phyloP scores from a whole-genome alignment of 2,797 vertebrate species.

The Rousettus madagascariensis region DNA sequence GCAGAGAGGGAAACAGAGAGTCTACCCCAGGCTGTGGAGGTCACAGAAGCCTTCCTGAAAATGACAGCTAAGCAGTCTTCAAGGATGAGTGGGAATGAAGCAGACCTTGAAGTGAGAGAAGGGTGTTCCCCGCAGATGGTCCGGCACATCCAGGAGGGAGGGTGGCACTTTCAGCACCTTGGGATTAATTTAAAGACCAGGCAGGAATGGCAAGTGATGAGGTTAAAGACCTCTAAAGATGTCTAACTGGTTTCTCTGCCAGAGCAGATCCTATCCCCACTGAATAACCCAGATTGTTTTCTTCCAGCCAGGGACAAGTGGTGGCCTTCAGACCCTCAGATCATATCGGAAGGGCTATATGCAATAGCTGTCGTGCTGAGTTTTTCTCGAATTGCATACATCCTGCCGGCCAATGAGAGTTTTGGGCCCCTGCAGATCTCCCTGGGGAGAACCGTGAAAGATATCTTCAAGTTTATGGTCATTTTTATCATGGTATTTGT shows the following conservation, averaged over 20 bases:
- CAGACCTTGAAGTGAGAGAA: neutral
- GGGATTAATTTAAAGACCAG: neutral
- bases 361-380: slow-evolving; percentile 97
- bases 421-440: slow-evolving; percentile 98
- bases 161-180: neutral
- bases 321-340: slow-evolving; percentile 97
- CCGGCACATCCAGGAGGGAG: neutral
- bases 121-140: neutral
- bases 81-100: neutral
- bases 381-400: slow-evolving; percentile 98
- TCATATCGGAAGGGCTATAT: slow-evolving; percentile 98
- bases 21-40: neutral
- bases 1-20: neutral
- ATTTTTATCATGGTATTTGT: slow-evolving; percentile 99
- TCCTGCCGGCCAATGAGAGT: slow-evolving; percentile 98
- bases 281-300: slow-evolving; percentile 62
- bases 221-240: neutral
- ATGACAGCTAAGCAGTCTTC: neutral
- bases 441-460: slow-evolving; percentile 96
- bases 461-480: slow-evolving; percentile 99
- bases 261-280: neutral
- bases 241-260: neutral
- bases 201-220: neutral
- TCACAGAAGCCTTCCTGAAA: slow-evolving; percentile 6
- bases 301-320: slow-evolving; percentile 96